Evolutionary conservation across 2,888 invertebrate species (phyloP).

Genomic region (Gastrophysa polygoni): DNA sequence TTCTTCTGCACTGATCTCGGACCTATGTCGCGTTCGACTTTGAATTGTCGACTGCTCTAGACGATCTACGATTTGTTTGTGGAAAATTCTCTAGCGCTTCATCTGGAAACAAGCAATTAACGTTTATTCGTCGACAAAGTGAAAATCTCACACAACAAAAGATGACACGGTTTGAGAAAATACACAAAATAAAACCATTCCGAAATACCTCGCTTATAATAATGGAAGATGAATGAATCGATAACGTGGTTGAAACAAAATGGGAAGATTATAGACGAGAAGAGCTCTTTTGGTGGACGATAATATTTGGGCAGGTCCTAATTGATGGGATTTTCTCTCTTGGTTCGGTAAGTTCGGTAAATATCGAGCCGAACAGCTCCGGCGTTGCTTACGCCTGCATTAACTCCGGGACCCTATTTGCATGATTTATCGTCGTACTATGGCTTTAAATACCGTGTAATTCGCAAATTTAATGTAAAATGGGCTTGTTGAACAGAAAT

Average conservation of each 20-base stretch:
- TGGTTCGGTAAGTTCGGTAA: conserved; percentile 37
- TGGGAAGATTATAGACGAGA: conserved; percentile 24
- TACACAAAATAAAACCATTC: not conserved
- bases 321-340: conserved; percentile 46
- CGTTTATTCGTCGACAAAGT: no score
- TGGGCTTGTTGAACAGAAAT: conserved; percentile 57
- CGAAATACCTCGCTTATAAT: not conserved
- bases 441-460: conserved; percentile 78
- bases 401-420: conserved; percentile 58
- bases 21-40: no score
- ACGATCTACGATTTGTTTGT: no score
- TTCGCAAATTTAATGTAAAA: conserved; percentile 77
- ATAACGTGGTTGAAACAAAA: conserved; percentile 16
- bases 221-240: conserved; percentile 20
- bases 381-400: conserved; percentile 55
- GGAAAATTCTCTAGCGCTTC: no score
- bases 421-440: conserved; percentile 72
- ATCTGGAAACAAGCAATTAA: no score
- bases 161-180: no score
- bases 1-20: no score
- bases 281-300: conserved; percentile 33
- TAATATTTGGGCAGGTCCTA: conserved; percentile 42
- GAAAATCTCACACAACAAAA: no score
- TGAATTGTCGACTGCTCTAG: no score
- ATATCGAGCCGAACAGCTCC: conserved; percentile 46